Evolutionary conservation across 2,797 vertebrate genomes (phyloP).

Genomic region (Clarias pachynema): DNA sequence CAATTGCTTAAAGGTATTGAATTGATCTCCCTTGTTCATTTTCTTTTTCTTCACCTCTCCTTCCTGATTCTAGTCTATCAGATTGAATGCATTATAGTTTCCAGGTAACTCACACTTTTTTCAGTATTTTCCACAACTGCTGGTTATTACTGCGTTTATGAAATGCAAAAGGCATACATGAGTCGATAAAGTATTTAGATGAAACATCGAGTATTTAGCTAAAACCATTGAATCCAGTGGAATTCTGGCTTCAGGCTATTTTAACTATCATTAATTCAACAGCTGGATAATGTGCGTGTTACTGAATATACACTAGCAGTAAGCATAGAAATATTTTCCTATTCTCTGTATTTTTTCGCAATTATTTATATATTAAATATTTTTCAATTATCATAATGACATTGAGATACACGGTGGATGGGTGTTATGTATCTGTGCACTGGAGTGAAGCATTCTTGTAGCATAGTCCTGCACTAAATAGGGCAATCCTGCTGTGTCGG

Average conservation of each 20-base stretch:
- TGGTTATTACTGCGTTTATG: neutral
- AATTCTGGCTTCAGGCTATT: neutral
- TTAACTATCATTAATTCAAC: neutral
- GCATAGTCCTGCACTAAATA: constrained; percentile 49
- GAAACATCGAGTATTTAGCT: neutral
- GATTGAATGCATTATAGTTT: neutral
- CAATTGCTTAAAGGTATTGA: constrained; percentile 16
- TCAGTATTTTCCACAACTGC: neutral
- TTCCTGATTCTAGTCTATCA: constrained; percentile 27
- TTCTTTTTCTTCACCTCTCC: constrained; percentile 26
- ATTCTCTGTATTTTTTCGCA: neutral
- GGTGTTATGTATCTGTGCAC: constrained; percentile 13
- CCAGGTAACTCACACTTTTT: neutral
- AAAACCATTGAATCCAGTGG: too few relatives aligned
- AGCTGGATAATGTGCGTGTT: neutral
- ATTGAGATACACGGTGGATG: neutral
- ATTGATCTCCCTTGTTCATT: constrained; percentile 20
- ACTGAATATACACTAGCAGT: neutral
- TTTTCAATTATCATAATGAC: neutral
- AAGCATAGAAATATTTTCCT: neutral
- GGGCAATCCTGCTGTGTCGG: constrained; percentile 43
- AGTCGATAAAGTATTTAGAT: neutral
- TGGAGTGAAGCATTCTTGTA: constrained; percentile 33
- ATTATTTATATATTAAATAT: neutral
- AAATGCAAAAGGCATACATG: neutral